Conservation (phyloP, 2,888 invertebrate genomes). For the Tromatobia lineatoria region DNA sequence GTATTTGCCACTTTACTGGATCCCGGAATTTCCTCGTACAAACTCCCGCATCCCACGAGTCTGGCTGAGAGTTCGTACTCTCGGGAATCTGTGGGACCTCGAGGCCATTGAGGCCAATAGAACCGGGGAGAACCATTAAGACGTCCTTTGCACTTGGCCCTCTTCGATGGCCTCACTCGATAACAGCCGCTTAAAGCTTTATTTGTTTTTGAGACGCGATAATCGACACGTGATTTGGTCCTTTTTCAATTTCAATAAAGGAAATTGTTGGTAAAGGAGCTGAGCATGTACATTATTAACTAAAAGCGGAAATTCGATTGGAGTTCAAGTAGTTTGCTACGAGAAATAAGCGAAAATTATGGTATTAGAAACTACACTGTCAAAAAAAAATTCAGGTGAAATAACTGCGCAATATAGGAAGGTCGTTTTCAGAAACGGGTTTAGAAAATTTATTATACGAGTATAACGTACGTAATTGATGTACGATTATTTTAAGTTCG, state of each 20-base stretch:
- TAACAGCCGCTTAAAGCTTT: not conserved
- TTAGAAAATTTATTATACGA: too few species aligned
- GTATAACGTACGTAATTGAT: too few species aligned
- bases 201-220: constrained; percentile 2
- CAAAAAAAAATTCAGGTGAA: too few species aligned
- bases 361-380: too few species aligned
- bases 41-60: constrained; percentile 35
- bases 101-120: constrained; percentile 7
- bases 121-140: constrained; percentile 40
- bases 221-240: not conserved
- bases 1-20: constrained; percentile 77
- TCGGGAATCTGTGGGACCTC: not conserved
- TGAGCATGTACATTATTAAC: too few species aligned
- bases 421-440: too few species aligned
- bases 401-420: too few species aligned
- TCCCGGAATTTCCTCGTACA: constrained; percentile 35
- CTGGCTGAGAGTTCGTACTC: constrained; percentile 29
- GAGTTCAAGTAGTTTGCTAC: too few species aligned
- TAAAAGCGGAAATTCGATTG: too few species aligned
- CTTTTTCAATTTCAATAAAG: not conserved
- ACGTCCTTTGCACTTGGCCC: constrained; percentile 46
- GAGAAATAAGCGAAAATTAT: too few species aligned
- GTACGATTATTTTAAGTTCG: too few species aligned
- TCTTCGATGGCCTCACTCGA: constrained; percentile 24
- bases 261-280: too few species aligned